Base-by-base conservation (phyloP, 2,888 invertebrate species). In the Acleris cristana region DNA sequence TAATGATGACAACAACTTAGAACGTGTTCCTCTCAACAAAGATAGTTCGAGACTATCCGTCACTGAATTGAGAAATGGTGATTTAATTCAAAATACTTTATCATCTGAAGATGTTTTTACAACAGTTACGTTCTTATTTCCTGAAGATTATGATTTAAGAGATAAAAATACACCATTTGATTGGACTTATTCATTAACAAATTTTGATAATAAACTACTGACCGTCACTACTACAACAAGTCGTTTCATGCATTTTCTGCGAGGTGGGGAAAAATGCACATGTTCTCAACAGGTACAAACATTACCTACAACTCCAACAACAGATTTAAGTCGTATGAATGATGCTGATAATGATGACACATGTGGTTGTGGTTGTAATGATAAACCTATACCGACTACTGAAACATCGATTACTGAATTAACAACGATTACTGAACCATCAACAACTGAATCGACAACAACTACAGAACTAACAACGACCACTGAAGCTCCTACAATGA, bases 351-450 rank as follows among this genome's bases (percentile, higher is more conserved):
- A 2, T 18, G 19, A 8, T 55, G 55, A 30, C 12, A 55, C 19
- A 55, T 55, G 55, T 55, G 18, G 2, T 7, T 55, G 55, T 55
- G 34, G 34, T 34, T 40, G 40, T 40, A 14, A 40, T 26, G 10
- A 18, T n/a, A 14, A 8, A 26, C 16, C 18, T 7, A 58, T 23
- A 26, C 3, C 45, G 12, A 26, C 21, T 4, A 18, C 18, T n/a
- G 18, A 48, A 8, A 2, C 48, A 48, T 21, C 54, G 21, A 63
- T 63, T 30, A 51, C 58, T 12, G 34, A 65, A 16, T 57, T 59
- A 45, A 64, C 69, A 14, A 65, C 66, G 26, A 49, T 12, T 16
- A 49, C 57, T 56, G 60, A 55, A 34, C 62, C 65, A 44, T 63
- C 66, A 49, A 26, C 52, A 53, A 23, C 48, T 48, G 48, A 48